Percentiles rank a stretch among this genome's conserved stretches.
Evolutionary conservation across 2,113 vertebrate species (phyloP).

Genomic region (Cynocephalus volans): DNA sequence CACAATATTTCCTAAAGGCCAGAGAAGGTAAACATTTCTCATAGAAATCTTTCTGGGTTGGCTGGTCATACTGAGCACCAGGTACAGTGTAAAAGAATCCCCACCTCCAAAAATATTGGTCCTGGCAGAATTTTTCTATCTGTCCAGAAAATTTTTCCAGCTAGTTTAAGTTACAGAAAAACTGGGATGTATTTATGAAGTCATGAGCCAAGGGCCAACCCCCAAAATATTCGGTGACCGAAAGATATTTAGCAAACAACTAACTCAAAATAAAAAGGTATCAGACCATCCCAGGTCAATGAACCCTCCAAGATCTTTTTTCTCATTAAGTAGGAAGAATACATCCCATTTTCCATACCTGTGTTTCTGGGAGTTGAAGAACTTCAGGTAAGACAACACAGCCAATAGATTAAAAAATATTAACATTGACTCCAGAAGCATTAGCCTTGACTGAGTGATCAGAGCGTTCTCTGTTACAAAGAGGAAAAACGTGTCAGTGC

Average conservation of each 20-base stretch:
- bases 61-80: rapidly evolving
- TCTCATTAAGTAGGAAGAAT: rapidly evolving
- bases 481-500: rapidly evolving
- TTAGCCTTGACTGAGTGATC: constrained; percentile 96
- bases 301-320: background rate
- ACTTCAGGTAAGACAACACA: constrained; percentile 94
- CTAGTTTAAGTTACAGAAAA: background rate
- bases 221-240: background rate
- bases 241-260: background rate
- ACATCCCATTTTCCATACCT: constrained; percentile 87
- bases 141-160: background rate
- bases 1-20: rapidly evolving
- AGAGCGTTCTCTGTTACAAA: constrained; percentile 93
- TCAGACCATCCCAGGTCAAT: background rate
- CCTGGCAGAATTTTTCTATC: background rate
- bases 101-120: background rate
- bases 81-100: background rate
- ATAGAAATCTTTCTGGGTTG: rapidly evolving
- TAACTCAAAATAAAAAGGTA: background rate
- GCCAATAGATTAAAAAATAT: constrained; percentile 96
- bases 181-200: background rate
- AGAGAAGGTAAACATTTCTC: rapidly evolving
- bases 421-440: constrained; percentile 95
- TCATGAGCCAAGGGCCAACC: background rate
- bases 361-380: constrained; percentile 89